Evolutionary conservation across 2,797 vertebrate genomes (phyloP).

Genomic region (Staurois parvus): DNA sequence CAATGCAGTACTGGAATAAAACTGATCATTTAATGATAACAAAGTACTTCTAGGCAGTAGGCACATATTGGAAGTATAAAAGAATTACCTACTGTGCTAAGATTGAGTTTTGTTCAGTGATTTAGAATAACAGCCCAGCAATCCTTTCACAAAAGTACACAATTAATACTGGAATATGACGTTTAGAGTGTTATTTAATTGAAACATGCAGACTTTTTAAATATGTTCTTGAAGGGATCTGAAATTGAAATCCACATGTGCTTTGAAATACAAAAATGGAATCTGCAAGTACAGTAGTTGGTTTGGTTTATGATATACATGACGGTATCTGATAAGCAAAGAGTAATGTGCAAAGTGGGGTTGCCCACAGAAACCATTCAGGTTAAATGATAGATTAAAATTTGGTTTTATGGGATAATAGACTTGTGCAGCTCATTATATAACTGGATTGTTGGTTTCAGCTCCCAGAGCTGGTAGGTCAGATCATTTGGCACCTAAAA

Average conservation of each 20-base stretch:
- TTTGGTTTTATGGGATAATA: too few species aligned
- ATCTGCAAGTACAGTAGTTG: background rate
- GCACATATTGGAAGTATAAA: conserved; percentile 14
- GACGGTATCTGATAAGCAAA: background rate
- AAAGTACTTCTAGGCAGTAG: conserved; percentile 27
- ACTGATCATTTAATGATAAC: conserved; percentile 30
- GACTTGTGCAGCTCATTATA: too few species aligned
- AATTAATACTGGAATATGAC: conserved; percentile 34
- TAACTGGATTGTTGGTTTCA: too few species aligned
- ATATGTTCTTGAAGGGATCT: conserved; percentile 7
- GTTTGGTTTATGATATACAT: too few species aligned
- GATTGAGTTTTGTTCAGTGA: conserved; percentile 21
- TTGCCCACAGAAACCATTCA: background rate
- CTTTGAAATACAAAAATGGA: background rate
- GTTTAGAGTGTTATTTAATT: conserved; percentile 22
- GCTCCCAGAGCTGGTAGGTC: too few species aligned
- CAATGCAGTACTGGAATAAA: background rate
- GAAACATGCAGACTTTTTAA: conserved; percentile 1
- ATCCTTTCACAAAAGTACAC: conserved; percentile 3
- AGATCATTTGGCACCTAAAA: too few species aligned
- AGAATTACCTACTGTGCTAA: conserved; percentile 18
- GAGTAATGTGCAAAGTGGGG: background rate
- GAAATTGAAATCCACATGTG: conserved; percentile 8
- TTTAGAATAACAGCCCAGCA: conserved; percentile 16
- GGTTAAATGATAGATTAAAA: too few species aligned